Conservation (phyloP, 92 coral and sea anemone genomes). For the Bergia puertoricense region DNA sequence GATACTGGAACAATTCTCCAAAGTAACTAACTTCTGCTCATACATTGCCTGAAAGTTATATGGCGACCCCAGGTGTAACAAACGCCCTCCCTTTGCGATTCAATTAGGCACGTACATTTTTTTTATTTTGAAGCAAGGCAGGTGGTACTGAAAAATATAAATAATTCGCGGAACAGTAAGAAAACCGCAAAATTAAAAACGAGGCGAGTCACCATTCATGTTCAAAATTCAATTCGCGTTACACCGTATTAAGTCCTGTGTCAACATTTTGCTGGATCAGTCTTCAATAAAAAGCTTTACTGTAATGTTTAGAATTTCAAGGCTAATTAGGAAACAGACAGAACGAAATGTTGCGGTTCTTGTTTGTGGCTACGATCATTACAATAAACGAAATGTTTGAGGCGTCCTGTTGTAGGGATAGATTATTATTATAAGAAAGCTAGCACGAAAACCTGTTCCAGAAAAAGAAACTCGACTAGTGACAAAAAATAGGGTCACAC, state of each 20-base stretch:
- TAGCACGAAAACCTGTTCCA: slow-evolving; percentile 11
- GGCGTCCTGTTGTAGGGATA: background rate
- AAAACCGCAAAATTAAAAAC: slow-evolving; percentile 49
- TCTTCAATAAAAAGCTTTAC: slow-evolving; percentile 3
- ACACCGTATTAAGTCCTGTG: background rate
- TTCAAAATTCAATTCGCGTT: background rate
- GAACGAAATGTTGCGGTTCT: slow-evolving; percentile 19
- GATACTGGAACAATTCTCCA: no score
- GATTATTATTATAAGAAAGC: background rate
- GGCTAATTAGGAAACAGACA: slow-evolving; percentile 12
- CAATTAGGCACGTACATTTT: slow-evolving; percentile 31
- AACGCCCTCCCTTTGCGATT: slow-evolving; percentile 35
- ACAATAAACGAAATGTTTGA: slow-evolving; percentile 5
- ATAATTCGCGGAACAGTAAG: slow-evolving; percentile 23
- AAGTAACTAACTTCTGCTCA: no score
- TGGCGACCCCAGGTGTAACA: background rate
- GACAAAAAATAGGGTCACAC: slow-evolving; percentile 20
- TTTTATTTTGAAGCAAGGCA: slow-evolving; percentile 31
- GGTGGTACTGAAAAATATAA: slow-evolving; percentile 50
- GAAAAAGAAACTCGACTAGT: background rate
- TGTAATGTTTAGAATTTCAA: slow-evolving; percentile 27
- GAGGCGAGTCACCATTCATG: background rate
- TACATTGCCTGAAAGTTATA: no score
- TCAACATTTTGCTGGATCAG: slow-evolving; percentile 24
- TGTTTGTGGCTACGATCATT: slow-evolving; percentile 27